Base-by-base conservation (phyloP, 2,888 invertebrate species). In the Volucella inanis region DNA sequence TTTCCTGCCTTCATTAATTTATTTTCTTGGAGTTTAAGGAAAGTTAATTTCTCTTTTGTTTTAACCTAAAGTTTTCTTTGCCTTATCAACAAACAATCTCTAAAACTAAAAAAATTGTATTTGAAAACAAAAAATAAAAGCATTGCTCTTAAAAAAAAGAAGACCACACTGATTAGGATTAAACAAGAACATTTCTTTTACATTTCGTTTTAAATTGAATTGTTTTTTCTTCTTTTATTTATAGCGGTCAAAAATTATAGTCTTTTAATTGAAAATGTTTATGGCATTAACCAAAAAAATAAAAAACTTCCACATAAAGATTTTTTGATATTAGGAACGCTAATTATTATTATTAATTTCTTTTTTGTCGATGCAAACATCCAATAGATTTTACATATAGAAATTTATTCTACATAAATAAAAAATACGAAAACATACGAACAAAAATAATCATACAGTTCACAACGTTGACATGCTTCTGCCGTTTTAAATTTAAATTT, bases 391-490 rank as follows among this genome's bases (percentile, higher is more conserved):
- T 64, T 12, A 79, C 41, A 59, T 14, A 18, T 14, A 50, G n/a
- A 78, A 59, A 67, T 57, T 38, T 14, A 11, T 0, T 74, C 74
- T 79, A 80, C 74, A 68, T 57, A 11, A 52, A 18, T 8, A 54
- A 61, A 11, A 49, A 10, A 49, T 1, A 43, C 49, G 55, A 45
- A 18, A 52, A 54, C 2, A 78, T 41, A 11, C 9, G 2, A 59
- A 62, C 8, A 65, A 59, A 31, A 31, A 31, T 31, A 31, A 41
- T 49, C 45, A 18, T 22, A 76, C 71, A 79, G 47, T 67, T 67
- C 31, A 68, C 68, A 74, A 74, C 68, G 47, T 68, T 72, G 43
- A 78, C 68, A 79, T 83, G 78, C 77, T 77, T 54, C 45, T 72
- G 68, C 47, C 49, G 41, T 61, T 71, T 57, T 54, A 64, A 18